Conservation (phyloP, 2,888 invertebrate species). For the Drosophila differens region DNA sequence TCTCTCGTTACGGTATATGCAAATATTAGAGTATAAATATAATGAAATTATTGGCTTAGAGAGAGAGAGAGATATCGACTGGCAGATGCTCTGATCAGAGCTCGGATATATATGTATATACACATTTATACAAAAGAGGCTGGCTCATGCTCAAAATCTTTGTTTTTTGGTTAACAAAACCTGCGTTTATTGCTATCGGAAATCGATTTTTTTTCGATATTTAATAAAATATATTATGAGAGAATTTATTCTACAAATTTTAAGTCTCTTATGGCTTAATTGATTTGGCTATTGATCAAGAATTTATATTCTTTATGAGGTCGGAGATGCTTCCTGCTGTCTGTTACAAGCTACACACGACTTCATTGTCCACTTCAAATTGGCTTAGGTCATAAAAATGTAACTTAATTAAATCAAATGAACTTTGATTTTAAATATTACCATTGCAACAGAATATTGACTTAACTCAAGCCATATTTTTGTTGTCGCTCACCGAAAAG, state of each 20-base stretch:
- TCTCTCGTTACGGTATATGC: neutral
- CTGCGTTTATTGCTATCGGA: neutral
- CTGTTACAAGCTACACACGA: neutral
- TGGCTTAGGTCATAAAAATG: neutral
- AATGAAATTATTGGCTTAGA: neutral
- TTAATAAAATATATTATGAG: neutral
- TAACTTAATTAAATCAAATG: neutral
- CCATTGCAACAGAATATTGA: neutral
- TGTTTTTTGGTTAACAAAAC: too few relatives aligned
- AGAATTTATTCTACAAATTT: neutral
- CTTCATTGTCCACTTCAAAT: neutral
- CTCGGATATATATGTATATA: neutral
- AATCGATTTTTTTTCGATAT: neutral
- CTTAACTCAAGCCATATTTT: neutral
- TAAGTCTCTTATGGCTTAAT: rapidly evolving
- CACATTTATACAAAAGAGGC: too few relatives aligned
- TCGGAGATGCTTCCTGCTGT: neutral
- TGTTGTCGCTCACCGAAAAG: neutral
- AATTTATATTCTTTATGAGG: neutral
- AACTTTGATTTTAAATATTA: neutral
- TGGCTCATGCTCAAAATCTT: neutral
- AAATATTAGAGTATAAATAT: neutral
- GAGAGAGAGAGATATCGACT: neutral
- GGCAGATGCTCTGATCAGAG: neutral
- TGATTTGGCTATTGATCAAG: neutral